Base-by-base conservation (phyloP, 1,140 invertebrate genomes). In the Subanguina moxae region DNA sequence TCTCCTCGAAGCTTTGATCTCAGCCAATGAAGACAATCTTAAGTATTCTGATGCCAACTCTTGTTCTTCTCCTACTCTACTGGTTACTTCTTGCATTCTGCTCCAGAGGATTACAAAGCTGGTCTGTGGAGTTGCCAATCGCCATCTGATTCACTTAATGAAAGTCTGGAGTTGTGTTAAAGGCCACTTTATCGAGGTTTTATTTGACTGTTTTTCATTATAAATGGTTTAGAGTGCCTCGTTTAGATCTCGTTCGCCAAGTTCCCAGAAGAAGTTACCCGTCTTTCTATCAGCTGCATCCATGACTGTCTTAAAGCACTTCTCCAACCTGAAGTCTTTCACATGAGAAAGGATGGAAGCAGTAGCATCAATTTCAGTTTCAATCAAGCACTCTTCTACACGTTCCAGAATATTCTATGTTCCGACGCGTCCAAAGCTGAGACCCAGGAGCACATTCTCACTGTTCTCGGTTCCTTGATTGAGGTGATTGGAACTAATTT, bases 401-500 rank as follows among this genome's bases (percentile, higher is more conserved):
- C 68, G 0, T 70, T 56, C 28, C 62, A 72, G 30, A 72, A 46
- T 27, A 57, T 70, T 56, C 43, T 71, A 1, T 73, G 70, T 27
- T 17, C 19, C 3, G 70, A 71, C 7, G 70, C 67, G 0, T 71
- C 30, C 21, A 68, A 56, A 1, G 70, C 27, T n/a, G 70, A 71
- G 62, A 73, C 70, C 1, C 70, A 71, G 58, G 70, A 71, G 28
- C 70, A 72, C 15, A 56, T 71, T 21, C 70, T 71, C 19, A 46
- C 61, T 21, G 67, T 17, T 17, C 21, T 71, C 21, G 38, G 57
- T 9, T 57, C 1, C 17, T 71, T 71, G 1, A 68, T 71, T 25
- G 43, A 73, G 45, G 62, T 63, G 23, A n/a, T n/a, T n/a, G n/a
- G n/a, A n/a, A n/a, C n/a, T n/a, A n/a, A n/a, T n/a, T n/a, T n/a